A percentile compares a stretch with the other conserved stretches of the same genome.
Evolutionary conservation across 2,888 invertebrate genomes (phyloP).

Genomic region (Ophion ellenae): DNA sequence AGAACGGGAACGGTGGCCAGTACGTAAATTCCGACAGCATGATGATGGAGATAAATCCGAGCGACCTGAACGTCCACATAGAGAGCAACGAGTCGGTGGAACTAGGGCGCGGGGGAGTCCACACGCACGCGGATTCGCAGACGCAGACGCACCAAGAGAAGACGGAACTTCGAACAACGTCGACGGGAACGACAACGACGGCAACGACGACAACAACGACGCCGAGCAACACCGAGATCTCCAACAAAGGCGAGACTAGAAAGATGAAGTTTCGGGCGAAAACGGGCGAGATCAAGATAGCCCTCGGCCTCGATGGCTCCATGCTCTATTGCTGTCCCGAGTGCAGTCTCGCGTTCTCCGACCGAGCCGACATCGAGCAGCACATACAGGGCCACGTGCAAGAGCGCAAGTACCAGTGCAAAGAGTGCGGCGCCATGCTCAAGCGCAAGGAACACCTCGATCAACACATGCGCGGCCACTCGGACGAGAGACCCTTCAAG

Average conservation of each 20-base stretch:
- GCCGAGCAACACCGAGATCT: background rate
- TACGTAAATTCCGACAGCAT: conserved; percentile 77
- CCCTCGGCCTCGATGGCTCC: conserved; percentile 82
- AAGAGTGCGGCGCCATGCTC: conserved; percentile 85
- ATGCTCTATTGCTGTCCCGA: conserved; percentile 84
- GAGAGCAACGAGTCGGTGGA: conserved; percentile 67
- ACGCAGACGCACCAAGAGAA: conserved; percentile 13
- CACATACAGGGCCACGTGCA: conserved; percentile 82
- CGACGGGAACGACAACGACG: background rate
- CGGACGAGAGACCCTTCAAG: conserved; percentile 83
- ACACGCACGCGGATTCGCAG: conserved; percentile 41
- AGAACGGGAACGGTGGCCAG: conserved; percentile 75
- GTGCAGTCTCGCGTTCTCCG: conserved; percentile 83
- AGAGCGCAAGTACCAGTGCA: conserved; percentile 84
- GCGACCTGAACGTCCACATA: conserved; percentile 79
- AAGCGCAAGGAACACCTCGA: conserved; percentile 85
- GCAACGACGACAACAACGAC: background rate
- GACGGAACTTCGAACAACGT: conserved; percentile 3
- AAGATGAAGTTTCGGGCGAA: conserved; percentile 83
- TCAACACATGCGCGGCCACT: conserved; percentile 84
- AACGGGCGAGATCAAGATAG: conserved; percentile 82
- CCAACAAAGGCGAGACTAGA: conserved; percentile 70
- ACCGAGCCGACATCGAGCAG: conserved; percentile 83
- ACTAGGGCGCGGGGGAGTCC: conserved; percentile 5
- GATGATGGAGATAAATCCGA: conserved; percentile 78